A percentile compares a stretch with the other conserved stretches of the same genome.
Evolutionary conservation across 92 coral and sea anemone genomes (phyloP).

Genomic region (Parazoanthus swiftii): DNA sequence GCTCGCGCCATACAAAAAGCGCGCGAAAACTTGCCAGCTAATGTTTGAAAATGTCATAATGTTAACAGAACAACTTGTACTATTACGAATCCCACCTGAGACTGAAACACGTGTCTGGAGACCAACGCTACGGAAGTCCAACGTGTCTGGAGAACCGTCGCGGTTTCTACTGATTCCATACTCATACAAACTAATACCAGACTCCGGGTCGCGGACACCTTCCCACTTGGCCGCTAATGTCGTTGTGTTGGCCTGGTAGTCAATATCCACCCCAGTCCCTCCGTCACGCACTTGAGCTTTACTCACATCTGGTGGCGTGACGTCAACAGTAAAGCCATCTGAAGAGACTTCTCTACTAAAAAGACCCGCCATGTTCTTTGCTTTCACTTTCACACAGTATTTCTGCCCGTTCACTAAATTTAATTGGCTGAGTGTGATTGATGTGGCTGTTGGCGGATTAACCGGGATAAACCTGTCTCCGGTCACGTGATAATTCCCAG

Average conservation of each 20-base stretch:
- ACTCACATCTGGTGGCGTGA: slow-evolving; percentile 70
- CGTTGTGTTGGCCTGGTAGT: slow-evolving; percentile 68
- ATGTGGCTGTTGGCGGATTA: slow-evolving; percentile 65
- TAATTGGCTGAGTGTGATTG: slow-evolving; percentile 47
- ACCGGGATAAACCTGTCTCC: slow-evolving; percentile 62
- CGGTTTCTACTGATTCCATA: slow-evolving; percentile 78
- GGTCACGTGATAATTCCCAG: slow-evolving; percentile 89
- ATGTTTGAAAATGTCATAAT: too few relatives aligned
- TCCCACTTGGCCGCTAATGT: slow-evolving; percentile 83
- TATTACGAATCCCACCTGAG: slow-evolving; percentile 21
- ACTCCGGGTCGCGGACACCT: slow-evolving; percentile 76
- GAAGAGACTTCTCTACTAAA: slow-evolving; percentile 74
- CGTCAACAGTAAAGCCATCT: slow-evolving; percentile 76
- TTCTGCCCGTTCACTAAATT: slow-evolving; percentile 80
- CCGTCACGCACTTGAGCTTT: slow-evolving; percentile 85
- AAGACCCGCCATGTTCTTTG: slow-evolving; percentile 85
- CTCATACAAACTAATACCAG: slow-evolving; percentile 71
- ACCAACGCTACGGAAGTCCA: slow-evolving; percentile 56
- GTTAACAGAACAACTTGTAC: too few relatives aligned
- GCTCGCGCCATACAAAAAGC: too few relatives aligned
- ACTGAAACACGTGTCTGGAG: slow-evolving; percentile 53
- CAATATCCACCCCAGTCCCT: slow-evolving; percentile 71
- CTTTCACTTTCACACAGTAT: slow-evolving; percentile 84
- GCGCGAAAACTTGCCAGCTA: too few relatives aligned
- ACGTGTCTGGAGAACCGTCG: slow-evolving; percentile 66